Base-by-base conservation (phyloP, 2,888 invertebrate genomes). In the Holacanthella duospinosa region DNA sequence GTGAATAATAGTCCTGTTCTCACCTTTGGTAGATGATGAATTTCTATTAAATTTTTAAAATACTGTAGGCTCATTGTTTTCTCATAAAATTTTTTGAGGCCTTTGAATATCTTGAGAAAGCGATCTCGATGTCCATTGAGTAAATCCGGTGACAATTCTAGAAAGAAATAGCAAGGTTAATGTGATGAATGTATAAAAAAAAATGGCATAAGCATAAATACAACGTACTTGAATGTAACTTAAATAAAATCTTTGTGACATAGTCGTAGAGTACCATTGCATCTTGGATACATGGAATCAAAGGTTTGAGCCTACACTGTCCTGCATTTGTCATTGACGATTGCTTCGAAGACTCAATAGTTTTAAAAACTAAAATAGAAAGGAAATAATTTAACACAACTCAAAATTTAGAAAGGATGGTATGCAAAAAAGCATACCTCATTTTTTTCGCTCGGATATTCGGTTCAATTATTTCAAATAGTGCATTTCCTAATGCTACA, bases 281-380 rank as follows among this genome's bases (percentile, higher is more conserved):
- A 78, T 99, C 99, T 79, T 95, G 88, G 71, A 94, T 91, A 75
- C 92, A 90, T 24, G 92, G 89, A 69, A 99, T 94, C 61, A 99
- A 81, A 1, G 99, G 97, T 6, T 96, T 93, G 61, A 99, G 81
- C 48, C 96, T 85, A 77, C 97, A 99, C 78, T 99, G 97, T 0
- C 99, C 97, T 66, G 91, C 88, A 66, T 87, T 88, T 0, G 95
- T 96, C 93, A 97, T 96, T 2, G 97, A 99, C 78, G 93, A 95
- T 54, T 94, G 89, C 53, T 92, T 85, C 1, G 93, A 91, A 80
- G 88, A 87, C 77, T 96, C 93, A 75, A 97, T 82, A 1, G 95
- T 93, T 73, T 88, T 88, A 80, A 94, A 96, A 68, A 97, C 95
- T 92, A 75, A 80, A 79, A 60, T 64, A 55, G 59, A 28, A 29